A percentile compares a stretch with the other conserved stretches of the same genome.
phyloP scores from a whole-genome alignment of 2,797 vertebrate species.

The Paguma larvata region DNA sequence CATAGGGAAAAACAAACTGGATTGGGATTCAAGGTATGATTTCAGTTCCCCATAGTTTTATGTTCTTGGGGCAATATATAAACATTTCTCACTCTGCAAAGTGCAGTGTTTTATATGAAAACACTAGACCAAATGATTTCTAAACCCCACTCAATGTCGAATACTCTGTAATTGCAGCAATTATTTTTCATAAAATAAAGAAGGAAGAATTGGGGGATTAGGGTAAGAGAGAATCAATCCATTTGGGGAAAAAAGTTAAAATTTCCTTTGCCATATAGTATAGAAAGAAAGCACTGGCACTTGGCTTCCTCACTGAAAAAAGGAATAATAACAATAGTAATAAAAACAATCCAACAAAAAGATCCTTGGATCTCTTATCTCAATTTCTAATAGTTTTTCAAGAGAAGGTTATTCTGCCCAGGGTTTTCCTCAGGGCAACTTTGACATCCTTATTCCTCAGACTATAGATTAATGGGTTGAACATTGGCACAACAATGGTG shows the following conservation, averaged over 20 bases:
- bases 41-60: not conserved
- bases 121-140: not conserved
- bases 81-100: slow-evolving; percentile 24
- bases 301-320: not conserved
- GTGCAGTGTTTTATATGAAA: not conserved
- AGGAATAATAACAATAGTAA: not conserved
- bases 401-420: not conserved
- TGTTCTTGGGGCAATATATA: not conserved
- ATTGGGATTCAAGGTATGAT: not conserved
- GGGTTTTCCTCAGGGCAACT: slow-evolving; percentile 32
- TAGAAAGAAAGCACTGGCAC: not conserved
- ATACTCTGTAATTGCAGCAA: not conserved
- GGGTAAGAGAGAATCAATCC: not conserved
- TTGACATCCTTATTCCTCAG: slow-evolving; percentile 68
- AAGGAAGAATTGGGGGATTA: not conserved
- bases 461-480: slow-evolving; percentile 73
- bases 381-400: not conserved
- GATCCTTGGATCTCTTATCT: not conserved
- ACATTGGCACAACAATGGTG: slow-evolving; percentile 24
- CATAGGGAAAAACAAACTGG: slow-evolving; percentile 51
- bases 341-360: not conserved
- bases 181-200: slow-evolving; percentile 26
- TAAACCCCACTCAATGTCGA: not conserved
- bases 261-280: not conserved
- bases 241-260: slow-evolving; percentile 9